Evolutionary conservation across 2,113 vertebrate species (phyloP), one percentile per base, ranked within the genome.

Genomic region (Gobius niger): DNA sequence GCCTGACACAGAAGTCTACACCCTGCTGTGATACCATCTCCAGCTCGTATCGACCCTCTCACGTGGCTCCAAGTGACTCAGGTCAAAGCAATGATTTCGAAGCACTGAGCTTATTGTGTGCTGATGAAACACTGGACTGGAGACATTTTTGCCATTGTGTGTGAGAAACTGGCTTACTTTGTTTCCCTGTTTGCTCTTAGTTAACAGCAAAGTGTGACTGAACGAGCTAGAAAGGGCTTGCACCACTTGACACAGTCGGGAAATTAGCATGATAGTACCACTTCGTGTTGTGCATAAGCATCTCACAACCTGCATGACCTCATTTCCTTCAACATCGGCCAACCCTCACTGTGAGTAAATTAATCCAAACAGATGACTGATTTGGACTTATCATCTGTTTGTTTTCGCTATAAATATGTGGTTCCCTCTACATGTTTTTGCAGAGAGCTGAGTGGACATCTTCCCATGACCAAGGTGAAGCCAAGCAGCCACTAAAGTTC

Each of bases 401-500:
- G 68, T 80, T 86, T 80, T 80, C 40, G 50, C 77, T 47, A 3
- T 34, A 77, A 78, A 52, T 6, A 63, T 75, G 81, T 76, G 67
- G 50, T 72, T 80, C 60, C 51, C 44, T n/a, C 16, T 47, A 7
- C 76, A 74, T 76, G 40, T 83, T 70, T 77, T 81, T 65, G 34
- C 13, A 42, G 75, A 72, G 80, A 84, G 80, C 64, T 80, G 34
- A 14, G 65, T 76, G 81, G 75, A 83, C 79, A 19, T 85, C 81
- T 74, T 77, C 73, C 88, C 81, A 77, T 41, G 50, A 69, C 79
- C 72, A 72, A 83, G 74, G 74, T 78, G 72, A 64, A 72, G 7
- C 59, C 0, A 68, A 86, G 67, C 68, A 82, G 70, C 81, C 77
- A 54, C 82, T 70, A 44, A 46, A 75, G 90, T 83, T 91, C 82